Percentiles rank a stretch among this genome's conserved stretches.
Conservation (phyloP, 1,140 invertebrate species). For the Aphaenogaster rudis region DNA sequence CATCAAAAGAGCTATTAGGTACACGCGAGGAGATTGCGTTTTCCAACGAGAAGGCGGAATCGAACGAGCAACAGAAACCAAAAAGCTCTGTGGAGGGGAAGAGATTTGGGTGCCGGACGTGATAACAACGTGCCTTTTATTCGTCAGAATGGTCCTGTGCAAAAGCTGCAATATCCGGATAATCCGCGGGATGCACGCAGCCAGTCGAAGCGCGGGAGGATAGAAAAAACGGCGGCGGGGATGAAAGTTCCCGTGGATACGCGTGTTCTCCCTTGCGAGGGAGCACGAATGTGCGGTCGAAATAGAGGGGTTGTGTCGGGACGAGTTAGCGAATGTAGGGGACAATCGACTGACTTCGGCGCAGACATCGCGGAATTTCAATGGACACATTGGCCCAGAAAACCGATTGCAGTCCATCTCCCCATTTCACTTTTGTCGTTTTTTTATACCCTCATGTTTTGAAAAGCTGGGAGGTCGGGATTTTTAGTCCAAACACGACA, state of each 20-base stretch:
- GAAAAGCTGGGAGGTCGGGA: conserved; percentile 24
- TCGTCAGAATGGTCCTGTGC: conserved; percentile 45
- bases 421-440: conserved; percentile 25
- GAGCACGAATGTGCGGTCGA: conserved; percentile 38
- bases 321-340: background rate
- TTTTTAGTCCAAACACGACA: conserved; percentile 6
- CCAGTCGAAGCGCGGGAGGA: background rate
- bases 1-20: background rate
- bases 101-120: conserved; percentile 14
- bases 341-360: conserved; percentile 37
- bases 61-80: conserved; percentile 21
- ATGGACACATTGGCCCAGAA: conserved; percentile 56
- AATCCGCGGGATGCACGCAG: conserved; percentile 54
- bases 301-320: conserved; percentile 30
- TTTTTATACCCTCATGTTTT: conserved; percentile 36
- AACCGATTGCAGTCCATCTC: conserved; percentile 57
- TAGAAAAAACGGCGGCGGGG: conserved; percentile 36
- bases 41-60: background rate
- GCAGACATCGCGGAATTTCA: conserved; percentile 49
- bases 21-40: background rate
- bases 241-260: conserved; percentile 37
- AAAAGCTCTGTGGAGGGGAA: conserved; percentile 29
- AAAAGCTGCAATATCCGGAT: conserved; percentile 68
- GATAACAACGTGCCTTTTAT: conserved; percentile 68
- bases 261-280: conserved; percentile 32